Evolutionary conservation across 30 jellyfish, hydroid and myxozoan genomes (phyloP), one percentile per base, ranked within the genome.

Genomic region (Nemopilema nomurai): DNA sequence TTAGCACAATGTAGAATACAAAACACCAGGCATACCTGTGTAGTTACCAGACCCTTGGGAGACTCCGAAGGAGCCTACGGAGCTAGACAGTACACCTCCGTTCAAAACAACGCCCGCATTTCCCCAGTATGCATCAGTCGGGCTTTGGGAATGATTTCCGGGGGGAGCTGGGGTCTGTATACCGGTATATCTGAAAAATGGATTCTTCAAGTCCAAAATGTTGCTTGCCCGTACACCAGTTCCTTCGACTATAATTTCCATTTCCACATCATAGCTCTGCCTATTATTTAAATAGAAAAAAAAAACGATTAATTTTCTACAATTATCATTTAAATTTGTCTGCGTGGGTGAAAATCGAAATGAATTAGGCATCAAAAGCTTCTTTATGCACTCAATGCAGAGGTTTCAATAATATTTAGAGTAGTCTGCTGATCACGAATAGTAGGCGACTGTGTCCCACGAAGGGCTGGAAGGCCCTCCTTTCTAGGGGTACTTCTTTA

Each of bases 41-140:
- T 74, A 73, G 23, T 86, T 86, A 20, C 89, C 70, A 49, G 88
- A 84, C 33, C 67, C 97, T 67, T 89, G 97, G 17, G 96, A 76
- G 0, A 91, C 96, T 51, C 83, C 91, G 74, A 85, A 86, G 26
- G 90, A 84, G 18, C 82, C 83, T 18, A 31, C 83, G 13, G 97
- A 84, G 62, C 86, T 88, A 32, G 85, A 62, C 28, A 89, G 76
- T 31, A 80, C 89, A 16, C 97, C 96, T 23, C 97, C 99, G 67
- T 89, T 89, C 64, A 89, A 71, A 50, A 94, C 99, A 17, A 80
- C 99, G 23, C 97, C 91, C 7, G 97, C 93, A 49, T 81, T 94
- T 1, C 96, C 96, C 99, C 99, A 94, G 77, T 94, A 94, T 1
- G 96, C 87, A 81, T 94, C 99, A 3, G 99, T 94, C 0, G 99